Base-by-base conservation (phyloP, 2,888 invertebrate species). In the Merodon equestris region DNA sequence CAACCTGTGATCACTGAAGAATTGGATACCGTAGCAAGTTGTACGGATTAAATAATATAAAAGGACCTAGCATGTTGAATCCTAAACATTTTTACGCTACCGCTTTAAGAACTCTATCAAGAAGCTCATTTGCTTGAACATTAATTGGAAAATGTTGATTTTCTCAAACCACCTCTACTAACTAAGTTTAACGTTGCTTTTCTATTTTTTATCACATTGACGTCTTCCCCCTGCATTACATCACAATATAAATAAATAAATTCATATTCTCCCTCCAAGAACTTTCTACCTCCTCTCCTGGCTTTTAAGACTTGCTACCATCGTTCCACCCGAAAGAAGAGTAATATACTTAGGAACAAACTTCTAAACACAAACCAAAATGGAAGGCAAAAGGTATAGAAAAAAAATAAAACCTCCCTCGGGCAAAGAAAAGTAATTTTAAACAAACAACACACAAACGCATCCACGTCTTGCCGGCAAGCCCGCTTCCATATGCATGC, bases 401-500 rank as follows among this genome's bases (percentile, higher is more conserved):
- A 10, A 58, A 38, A 45, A 13, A n/a, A n/a, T n/a, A n/a, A n/a
- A n/a, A 1, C 10, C 13, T 72, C 63, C 58, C 72, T 17, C 13
- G 42, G 45, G 72, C 51, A 57, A 58, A 51, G 27, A 45, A 53
- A 72, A 51, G 64, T 72, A 64, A 64, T 64, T 64, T 64, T 58
- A 72, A 72, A 72, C 53, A 72, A 64, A 63, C 2, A 7, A 2
- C 2, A 4, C 27, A 4, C 27, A 27, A 2, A 27, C 27, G 3
- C 40, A 36, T 12, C n/a, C 27, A 14, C 44, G 27, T 54, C 47
- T 27, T 17, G 18, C 45, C 48, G 13, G 13, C 40, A 42, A n/a
- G 44, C 67, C 27, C 36, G 45, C 14, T 38, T 56, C 40, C 47
- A 71, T 17, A 45, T 36, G 45, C 48, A 3, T 19, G 9, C 19